phyloP scores from a whole-genome alignment of 1,140 invertebrate species.

The Heliconius melpomene region DNA sequence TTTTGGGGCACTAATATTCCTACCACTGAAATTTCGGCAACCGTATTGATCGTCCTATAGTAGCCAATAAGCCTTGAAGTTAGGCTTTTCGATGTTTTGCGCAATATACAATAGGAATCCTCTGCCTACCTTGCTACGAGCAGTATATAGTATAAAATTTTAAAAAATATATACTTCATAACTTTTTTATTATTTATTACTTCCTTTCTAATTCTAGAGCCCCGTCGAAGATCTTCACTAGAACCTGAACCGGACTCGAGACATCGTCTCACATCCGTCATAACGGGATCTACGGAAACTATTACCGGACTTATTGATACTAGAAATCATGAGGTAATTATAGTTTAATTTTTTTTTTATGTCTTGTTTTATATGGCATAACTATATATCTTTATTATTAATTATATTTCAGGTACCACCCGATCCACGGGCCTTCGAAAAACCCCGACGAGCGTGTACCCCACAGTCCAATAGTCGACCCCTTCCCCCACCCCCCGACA shows the following conservation, averaged over 20 bases:
- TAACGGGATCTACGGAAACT: constrained; percentile 84
- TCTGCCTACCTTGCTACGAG: too few relatives aligned
- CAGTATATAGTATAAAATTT: too few relatives aligned
- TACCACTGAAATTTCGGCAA: too few relatives aligned
- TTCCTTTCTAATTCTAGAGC: constrained; percentile 52
- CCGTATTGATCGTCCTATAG: too few relatives aligned
- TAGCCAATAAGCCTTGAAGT: too few relatives aligned
- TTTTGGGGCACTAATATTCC: too few relatives aligned
- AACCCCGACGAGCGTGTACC: constrained; percentile 69
- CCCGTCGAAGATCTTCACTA: constrained; percentile 63
- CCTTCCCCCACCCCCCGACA: constrained; percentile 64
- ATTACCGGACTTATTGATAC: constrained; percentile 85
- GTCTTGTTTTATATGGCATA: too few relatives aligned
- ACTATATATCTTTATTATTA: too few relatives aligned
- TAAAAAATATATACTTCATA: background rate
- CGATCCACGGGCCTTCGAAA: constrained; percentile 73
- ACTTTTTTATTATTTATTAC: background rate
- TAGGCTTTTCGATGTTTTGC: too few relatives aligned
- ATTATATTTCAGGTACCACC: constrained; percentile 61
- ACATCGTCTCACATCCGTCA: constrained; percentile 74
- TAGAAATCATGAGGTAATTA: constrained; percentile 65
- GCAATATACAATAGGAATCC: too few relatives aligned
- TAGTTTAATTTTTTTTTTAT: too few relatives aligned
- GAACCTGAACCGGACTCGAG: constrained; percentile 72
- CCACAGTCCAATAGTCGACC: constrained; percentile 73